Evolutionary conservation across 2,113 vertebrate species (phyloP).

Genomic region (Mus spicilegus): DNA sequence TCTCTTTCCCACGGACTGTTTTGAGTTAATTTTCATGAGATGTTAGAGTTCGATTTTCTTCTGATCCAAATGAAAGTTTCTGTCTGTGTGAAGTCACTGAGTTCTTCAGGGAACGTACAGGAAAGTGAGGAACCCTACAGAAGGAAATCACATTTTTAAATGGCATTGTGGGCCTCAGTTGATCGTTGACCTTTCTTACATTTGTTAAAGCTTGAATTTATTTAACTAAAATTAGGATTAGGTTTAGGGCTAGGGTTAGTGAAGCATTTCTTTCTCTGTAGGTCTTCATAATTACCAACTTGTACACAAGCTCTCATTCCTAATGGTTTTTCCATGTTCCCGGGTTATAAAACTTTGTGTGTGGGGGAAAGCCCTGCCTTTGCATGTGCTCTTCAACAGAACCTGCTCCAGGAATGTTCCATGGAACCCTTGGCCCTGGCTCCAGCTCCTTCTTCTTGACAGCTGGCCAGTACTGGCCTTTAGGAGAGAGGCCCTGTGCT

Average conservation of each 20-base stretch:
- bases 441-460: neutral
- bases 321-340: neutral
- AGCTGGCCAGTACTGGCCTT: too few relatives aligned
- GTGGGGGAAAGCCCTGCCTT: neutral
- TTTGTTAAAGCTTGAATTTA: neutral
- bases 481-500: neutral
- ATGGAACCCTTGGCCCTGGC: neutral
- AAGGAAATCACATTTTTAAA: neutral
- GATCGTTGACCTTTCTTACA: neutral
- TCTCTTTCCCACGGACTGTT: neutral
- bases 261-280: neutral
- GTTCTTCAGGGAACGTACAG: neutral
- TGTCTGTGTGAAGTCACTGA: neutral
- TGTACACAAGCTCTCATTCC: neutral
- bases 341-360: neutral
- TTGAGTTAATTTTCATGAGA: slow-evolving; percentile 59
- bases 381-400: neutral
- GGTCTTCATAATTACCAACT: neutral
- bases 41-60: slow-evolving; percentile 59
- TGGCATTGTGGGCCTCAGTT: neutral
- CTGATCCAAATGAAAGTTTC: slow-evolving; percentile 52
- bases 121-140: neutral
- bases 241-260: neutral
- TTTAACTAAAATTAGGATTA: neutral
- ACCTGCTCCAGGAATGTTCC: neutral